Evolutionary conservation across 2,797 vertebrate genomes (phyloP), one percentile per base, ranked within the genome.

Genomic region (Argya squamiceps): DNA sequence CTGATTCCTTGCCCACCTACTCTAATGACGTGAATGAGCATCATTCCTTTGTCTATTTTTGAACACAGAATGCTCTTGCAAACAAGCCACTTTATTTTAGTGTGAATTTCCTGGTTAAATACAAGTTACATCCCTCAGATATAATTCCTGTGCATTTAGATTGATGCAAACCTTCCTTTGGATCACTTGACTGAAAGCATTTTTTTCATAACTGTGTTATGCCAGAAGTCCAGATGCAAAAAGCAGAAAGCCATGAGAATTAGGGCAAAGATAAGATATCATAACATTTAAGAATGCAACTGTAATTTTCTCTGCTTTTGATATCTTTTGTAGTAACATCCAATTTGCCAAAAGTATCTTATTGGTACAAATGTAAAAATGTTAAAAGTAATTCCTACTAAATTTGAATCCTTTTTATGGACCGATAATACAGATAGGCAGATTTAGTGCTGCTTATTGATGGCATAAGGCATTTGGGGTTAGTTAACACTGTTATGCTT

Each of bases 101-200:
- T 58, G 39, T 63, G 79, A 93, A 92, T 95, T 93, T 96, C 91
- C 94, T 93, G 89, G 34, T 63, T 86, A 94, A 91, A 83, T 67
- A 21, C 19, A 84, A 89, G 58, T 56, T 78, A 29, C 43, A 81
- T 79, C 83, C 77, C 86, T 82, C 83, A 94, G 67, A 93, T 62
- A 82, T 46, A 8, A 78, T 83, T 88, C 47, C 63, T 69, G 32
- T 84, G 69, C 30, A 49, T 89, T 93, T 78, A 56, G 37, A 85
- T 52, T 89, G 68, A 68, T 73, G 56, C 50, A 84, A 71, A 8
- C 50, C 73, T 81, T 93, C 37, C 76, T 88, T 91, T 91, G 67
- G 88, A 76, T 70, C n/a, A 16, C 63, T 65, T 83, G 65, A 65
- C 56, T 75, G 63, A 73, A 89, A 89, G 21, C 15, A 79, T 92